Base-by-base conservation (phyloP, 1,140 invertebrate species). In the Apis florea region DNA sequence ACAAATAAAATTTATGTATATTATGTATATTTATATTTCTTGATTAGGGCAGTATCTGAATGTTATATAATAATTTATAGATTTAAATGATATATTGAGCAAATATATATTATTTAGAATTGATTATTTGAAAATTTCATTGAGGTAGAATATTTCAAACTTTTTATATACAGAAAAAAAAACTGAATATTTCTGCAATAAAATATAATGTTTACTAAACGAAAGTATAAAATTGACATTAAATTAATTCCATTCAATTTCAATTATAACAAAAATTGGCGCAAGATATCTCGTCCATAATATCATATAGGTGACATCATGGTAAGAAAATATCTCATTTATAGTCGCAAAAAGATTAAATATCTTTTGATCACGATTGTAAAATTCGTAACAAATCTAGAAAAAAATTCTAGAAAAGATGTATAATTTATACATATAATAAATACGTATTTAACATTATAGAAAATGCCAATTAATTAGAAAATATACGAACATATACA, bases 61-160 rank as follows among this genome's bases (percentile, higher is more conserved):
- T 79, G 49, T 56, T n/a, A 75, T 67, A n/a, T n/a, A n/a, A n/a
- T n/a, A 12, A 58, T 54, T 68, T 53, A 40, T 54, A n/a, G 21
- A 67, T 59, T 13, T 51, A 75, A 67, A 74, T 51, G 13, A 11
- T 67, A 66, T 74, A n/a, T 80, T 81, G 71, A 80, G 78, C 78
- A 79, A 79, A 71, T 71, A 13, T 54, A 26, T 31, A 63, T 26
- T 47, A 15, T 71, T 26, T 53, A 47, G 17, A 58, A 47, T 53
- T 53, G 13, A 49, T n/a, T 51, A 40, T 58, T 68, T 31, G 10
- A 53, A 56, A 58, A 59, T 75, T 75, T 74, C 54, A 74, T 40
- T 75, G 79, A 81, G 79, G 79, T 81, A 81, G 79, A 68, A 81
- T 58, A 67, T 58, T 56, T 15, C 24, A 81, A 31, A 31, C 17